Evolutionary conservation across 2,797 vertebrate genomes (phyloP), one percentile per base, ranked within the genome.

Genomic region (Cuniculus paca): DNA sequence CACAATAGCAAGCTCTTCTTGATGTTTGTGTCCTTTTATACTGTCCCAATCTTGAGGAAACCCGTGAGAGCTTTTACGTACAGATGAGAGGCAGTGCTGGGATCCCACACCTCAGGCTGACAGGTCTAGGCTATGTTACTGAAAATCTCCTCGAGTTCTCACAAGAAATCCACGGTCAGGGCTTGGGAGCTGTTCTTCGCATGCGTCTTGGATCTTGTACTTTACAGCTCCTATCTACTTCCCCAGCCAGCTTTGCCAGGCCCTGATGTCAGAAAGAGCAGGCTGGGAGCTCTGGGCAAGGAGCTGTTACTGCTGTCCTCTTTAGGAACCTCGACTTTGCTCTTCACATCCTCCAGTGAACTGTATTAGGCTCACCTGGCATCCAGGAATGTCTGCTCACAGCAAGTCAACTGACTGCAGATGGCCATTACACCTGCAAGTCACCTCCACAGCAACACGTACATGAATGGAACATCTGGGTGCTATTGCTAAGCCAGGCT

Each of bases 361-460:
- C 14, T 54, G 52, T 24, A 17, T 20, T 42, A 4, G 12, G 58
- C 52, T 45, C 39, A 26, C 7, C 9, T 16, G 28, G 24, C 16
- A 4, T 4, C n/a, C 12, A 3, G 16, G 39, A 17, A 13, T 13
- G 1, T 12, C 48, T 56, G 8, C 20, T 54, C 17, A 19, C 1
- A 1, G 34, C 28, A 48, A 14, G 87, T 16, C 24, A 24, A 1
- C 20, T 52, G 72, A 34, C 10, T 34, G 39, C 4, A 42, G 48
- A 12, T 58, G 1, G 1, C 39, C 10, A 9, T 48, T 20, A 10
- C 1, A 1, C 1, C 19, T 22, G 12, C 9, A 11, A 7, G 39
- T 56, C 17, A 14, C 54, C 50, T 58, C 2, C 63, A 6, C 5
- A 5, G 63, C 42, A 14, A 4, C 26, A 13, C 6, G 6, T 22